Evolutionary conservation across 2,888 invertebrate genomes (phyloP).

Genomic region (Eurytoma adleriae): DNA sequence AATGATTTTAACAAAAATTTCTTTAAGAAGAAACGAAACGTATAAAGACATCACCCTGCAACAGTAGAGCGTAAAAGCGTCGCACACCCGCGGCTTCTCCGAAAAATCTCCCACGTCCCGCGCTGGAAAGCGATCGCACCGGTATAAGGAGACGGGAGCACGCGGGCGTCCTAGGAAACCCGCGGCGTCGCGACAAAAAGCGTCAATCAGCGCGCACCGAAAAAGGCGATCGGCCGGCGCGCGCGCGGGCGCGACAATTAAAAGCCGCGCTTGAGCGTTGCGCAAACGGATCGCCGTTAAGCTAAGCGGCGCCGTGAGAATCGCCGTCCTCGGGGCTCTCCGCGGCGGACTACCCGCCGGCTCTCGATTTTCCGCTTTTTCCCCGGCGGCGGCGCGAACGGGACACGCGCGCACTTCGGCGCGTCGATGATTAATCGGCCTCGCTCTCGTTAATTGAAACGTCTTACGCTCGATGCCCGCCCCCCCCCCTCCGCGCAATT

Average conservation of each 20-base stretch:
- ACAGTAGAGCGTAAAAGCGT: neutral
- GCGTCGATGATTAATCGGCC: slow-evolving; percentile 51
- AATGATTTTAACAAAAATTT: no score
- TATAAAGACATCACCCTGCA: neutral
- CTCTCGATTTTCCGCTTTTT: slow-evolving; percentile 53
- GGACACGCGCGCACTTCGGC: neutral
- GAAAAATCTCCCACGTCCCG: neutral
- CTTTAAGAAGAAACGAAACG: no score
- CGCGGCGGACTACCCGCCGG: slow-evolving; percentile 9
- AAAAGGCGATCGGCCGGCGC: slow-evolving; percentile 37
- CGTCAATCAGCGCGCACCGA: slow-evolving; percentile 33
- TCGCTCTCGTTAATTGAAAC: slow-evolving; percentile 43
- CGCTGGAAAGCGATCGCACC: neutral
- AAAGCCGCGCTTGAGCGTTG: slow-evolving; percentile 21
- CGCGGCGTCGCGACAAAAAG: neutral
- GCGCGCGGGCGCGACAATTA: slow-evolving; percentile 30
- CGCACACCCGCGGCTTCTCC: neutral
- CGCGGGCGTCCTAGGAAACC: neutral
- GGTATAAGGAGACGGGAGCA: neutral
- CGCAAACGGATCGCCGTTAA: neutral
- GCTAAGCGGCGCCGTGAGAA: slow-evolving; percentile 35
- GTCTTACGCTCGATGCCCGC: slow-evolving; percentile 6
- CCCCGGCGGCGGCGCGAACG: neutral
- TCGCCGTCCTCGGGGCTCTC: slow-evolving; percentile 26
- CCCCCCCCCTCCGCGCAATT: neutral